Percentiles rank a stretch among this genome's conserved stretches.
Conservation (phyloP, 2,797 vertebrate species). For the Protosalanx chinensis region DNA sequence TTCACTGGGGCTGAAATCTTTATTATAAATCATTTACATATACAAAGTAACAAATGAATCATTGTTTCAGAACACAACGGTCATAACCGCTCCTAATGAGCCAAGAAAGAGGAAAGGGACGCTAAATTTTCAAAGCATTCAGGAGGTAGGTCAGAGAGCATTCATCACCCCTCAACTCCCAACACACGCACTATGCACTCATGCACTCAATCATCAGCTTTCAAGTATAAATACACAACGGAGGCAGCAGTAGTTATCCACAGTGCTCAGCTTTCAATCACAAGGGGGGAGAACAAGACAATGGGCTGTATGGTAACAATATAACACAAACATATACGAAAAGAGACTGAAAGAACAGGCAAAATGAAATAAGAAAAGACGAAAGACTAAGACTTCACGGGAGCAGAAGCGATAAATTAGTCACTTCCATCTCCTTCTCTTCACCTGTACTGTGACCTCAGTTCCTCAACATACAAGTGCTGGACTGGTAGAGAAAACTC, state of each 20-base stretch:
- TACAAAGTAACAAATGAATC: conserved; percentile 56
- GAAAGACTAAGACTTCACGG: neutral
- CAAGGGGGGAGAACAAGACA: neutral
- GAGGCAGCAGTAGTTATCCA: conserved; percentile 27
- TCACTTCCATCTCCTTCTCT: neutral
- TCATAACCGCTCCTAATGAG: conserved; percentile 19
- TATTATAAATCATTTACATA: conserved; percentile 69
- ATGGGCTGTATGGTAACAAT: neutral
- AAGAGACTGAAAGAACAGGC: neutral
- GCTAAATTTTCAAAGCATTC: conserved; percentile 3
- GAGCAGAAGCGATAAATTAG: neutral
- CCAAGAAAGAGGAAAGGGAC: conserved; percentile 10
- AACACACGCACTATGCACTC: neutral
- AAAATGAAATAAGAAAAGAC: neutral
- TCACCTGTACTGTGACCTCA: neutral
- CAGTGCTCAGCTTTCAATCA: conserved; percentile 18
- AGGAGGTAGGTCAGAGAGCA: conserved; percentile 27
- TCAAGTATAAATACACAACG: conserved; percentile 30
- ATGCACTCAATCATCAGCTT: conserved; percentile 24
- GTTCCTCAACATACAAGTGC: neutral
- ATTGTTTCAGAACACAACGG: conserved; percentile 32
- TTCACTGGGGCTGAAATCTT: conserved; percentile 45
- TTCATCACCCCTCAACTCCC: conserved; percentile 18
- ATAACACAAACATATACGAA: conserved; percentile 2
- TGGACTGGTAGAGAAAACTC: neutral